phyloP scores from a whole-genome alignment of 2,113 vertebrate genomes.

The Halichoerus grypus region DNA sequence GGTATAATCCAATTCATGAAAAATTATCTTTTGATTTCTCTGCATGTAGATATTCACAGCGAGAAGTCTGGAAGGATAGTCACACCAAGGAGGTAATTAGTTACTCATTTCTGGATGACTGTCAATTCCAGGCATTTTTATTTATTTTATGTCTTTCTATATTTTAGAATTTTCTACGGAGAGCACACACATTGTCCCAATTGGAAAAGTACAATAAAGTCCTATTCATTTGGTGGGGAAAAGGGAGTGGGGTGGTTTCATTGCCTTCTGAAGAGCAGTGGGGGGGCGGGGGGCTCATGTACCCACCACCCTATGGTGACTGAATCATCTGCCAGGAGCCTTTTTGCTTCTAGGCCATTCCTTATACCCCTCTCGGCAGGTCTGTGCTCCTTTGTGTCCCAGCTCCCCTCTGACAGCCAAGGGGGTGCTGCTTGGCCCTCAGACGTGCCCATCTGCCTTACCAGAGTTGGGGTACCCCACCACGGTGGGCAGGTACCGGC shows the following conservation, averaged over 20 bases:
- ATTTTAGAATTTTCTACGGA: background rate
- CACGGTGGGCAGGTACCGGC: constrained; percentile 90
- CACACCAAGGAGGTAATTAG: background rate
- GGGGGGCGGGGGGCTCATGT: fast-evolving
- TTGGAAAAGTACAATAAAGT: background rate
- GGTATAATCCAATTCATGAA: background rate
- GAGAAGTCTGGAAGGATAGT: background rate
- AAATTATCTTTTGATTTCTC: background rate
- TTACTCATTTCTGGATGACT: background rate
- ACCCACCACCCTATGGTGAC: no score
- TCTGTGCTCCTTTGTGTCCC: background rate
- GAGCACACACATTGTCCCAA: background rate
- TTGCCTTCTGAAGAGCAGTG: background rate
- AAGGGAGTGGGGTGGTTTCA: background rate
- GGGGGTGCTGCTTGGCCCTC: background rate
- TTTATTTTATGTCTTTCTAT: background rate
- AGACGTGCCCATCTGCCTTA: constrained; percentile 58
- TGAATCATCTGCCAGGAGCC: background rate
- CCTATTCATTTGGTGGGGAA: background rate
- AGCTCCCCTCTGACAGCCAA: background rate
- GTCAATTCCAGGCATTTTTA: background rate
- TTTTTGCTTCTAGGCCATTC: background rate
- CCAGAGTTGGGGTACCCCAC: constrained; percentile 91
- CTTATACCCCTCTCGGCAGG: background rate
- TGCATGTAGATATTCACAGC: background rate